Evolutionary conservation across 2,888 invertebrate species (phyloP), one percentile per base, ranked within the genome.

Genomic region (Camponotus fellah): DNA sequence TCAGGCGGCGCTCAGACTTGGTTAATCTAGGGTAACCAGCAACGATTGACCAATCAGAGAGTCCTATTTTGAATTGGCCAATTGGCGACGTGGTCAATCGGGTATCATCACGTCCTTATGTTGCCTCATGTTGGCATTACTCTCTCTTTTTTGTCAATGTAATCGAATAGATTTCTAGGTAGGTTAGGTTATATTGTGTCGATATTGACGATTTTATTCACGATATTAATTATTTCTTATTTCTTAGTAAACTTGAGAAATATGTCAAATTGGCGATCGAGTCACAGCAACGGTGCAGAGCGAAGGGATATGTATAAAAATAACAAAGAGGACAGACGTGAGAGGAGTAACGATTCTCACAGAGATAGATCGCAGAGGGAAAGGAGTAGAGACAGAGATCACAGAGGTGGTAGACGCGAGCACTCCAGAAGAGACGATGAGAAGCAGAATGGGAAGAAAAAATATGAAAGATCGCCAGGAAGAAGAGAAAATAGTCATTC

Each of bases 321-420:
- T 80, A 83, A 66, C 58, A 83, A 85, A 66, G 86, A 90, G 21
- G 58, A 82, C 17, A 85, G 85, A 74, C 80, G 83, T 77, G 91
- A 89, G 32, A 79, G 60, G 1, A 86, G 77, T 68, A 79, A 85
- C 40, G 87, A 87, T 82, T 49, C 69, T 37, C 85, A 90, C 84
- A 89, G 91, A 62, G 91, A 91, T 26, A 87, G 88, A 90, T 87
- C 86, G 14, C 90, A 88, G 76, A 80, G 89, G 43, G 86, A 89
- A 6, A 85, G 85, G 37, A 81, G 84, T n/a, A 77, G 77, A 3
- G 91, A 91, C 43, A 85, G 83, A 17, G 85, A 88, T 71, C 80
- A 87, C 60, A 89, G 89, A 80, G 86, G 89, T 62, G 84, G 46
- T 46, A 85, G 86, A 17, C 77, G 85, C 46, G 87, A 89, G 75